Percentiles rank a stretch among this genome's conserved stretches.
phyloP scores from a whole-genome alignment of 1,140 invertebrate species.

The Hycleus cichorii region DNA sequence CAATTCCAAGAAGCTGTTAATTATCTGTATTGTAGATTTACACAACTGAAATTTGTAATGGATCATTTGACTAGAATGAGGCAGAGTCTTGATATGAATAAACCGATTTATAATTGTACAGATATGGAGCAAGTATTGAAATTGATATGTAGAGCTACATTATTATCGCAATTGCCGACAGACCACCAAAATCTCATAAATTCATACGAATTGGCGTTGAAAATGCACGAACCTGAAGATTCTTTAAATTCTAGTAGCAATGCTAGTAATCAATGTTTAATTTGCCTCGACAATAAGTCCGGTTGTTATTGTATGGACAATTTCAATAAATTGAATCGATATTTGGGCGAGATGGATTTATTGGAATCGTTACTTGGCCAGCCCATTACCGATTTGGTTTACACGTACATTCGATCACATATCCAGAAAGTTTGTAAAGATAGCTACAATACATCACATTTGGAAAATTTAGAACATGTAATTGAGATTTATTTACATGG shows the following conservation, averaged over 20 bases:
- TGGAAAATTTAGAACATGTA: slow-evolving; percentile 60
- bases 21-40: slow-evolving; percentile 50
- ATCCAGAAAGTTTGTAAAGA: slow-evolving; percentile 73
- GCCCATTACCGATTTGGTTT: slow-evolving; percentile 72
- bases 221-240: slow-evolving; percentile 52
- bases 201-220: slow-evolving; percentile 71
- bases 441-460: slow-evolving; percentile 73
- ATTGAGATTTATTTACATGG: not conserved
- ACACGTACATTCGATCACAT: slow-evolving; percentile 70
- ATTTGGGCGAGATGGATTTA: slow-evolving; percentile 64
- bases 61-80: slow-evolving; percentile 49
- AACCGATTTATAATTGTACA: slow-evolving; percentile 47
- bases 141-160: slow-evolving; percentile 54
- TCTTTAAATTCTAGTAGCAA: slow-evolving; percentile 54
- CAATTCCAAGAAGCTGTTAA: slow-evolving; percentile 59
- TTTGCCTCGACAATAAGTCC: slow-evolving; percentile 60
- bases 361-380: slow-evolving; percentile 73
- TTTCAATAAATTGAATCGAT: slow-evolving; percentile 36
- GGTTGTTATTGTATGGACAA: not conserved
- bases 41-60: slow-evolving; percentile 49
- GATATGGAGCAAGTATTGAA: slow-evolving; percentile 53
- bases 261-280: slow-evolving; percentile 72
- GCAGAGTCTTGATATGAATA: slow-evolving; percentile 36
- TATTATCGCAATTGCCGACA: slow-evolving; percentile 63
- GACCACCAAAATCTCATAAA: slow-evolving; percentile 61